Conservation (phyloP, 2,797 vertebrate genomes). For the Xenentodon cancila region DNA sequence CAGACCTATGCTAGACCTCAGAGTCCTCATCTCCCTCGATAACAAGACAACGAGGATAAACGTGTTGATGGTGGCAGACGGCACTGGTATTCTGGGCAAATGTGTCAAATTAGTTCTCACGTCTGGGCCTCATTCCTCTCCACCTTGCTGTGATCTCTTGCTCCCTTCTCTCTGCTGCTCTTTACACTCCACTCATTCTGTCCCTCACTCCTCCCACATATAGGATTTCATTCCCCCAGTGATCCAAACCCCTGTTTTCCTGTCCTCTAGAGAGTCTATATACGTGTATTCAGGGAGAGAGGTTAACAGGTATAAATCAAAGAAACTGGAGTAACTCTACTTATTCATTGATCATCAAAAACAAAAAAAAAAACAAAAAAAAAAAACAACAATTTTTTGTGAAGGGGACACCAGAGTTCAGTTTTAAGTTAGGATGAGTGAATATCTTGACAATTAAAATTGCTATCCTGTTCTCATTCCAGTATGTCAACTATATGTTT, state of each 20-base stretch:
- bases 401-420: neutral
- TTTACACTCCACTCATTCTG: constrained; percentile 56
- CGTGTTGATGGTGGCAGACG: constrained; percentile 87
- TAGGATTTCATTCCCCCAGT: constrained; percentile 53
- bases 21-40: constrained; percentile 77
- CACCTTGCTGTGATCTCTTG: constrained; percentile 64
- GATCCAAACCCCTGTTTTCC: constrained; percentile 44
- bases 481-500: too few species aligned
- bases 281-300: neutral
- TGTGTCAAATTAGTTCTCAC: constrained; percentile 86
- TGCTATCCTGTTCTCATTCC: too few species aligned
- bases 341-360: constrained; percentile 5
- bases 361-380: constrained; percentile 1
- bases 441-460: too few species aligned
- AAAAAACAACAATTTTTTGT: neutral
- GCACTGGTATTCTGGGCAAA: constrained; percentile 78
- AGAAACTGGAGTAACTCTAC: neutral
- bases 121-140: constrained; percentile 72
- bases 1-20: constrained; percentile 67
- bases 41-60: constrained; percentile 75
- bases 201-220: constrained; percentile 52
- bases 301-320: constrained; percentile 16
- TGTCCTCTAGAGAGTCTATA: constrained; percentile 19
- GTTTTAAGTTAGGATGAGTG: neutral
- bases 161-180: constrained; percentile 53